Percentiles rank a stretch among this genome's conserved stretches.
These are phyloP conservation scores for Xestobium rufovillosum DNA, from an alignment of 2,888 invertebrate genomes.

Conservation along the genomic window DNA sequence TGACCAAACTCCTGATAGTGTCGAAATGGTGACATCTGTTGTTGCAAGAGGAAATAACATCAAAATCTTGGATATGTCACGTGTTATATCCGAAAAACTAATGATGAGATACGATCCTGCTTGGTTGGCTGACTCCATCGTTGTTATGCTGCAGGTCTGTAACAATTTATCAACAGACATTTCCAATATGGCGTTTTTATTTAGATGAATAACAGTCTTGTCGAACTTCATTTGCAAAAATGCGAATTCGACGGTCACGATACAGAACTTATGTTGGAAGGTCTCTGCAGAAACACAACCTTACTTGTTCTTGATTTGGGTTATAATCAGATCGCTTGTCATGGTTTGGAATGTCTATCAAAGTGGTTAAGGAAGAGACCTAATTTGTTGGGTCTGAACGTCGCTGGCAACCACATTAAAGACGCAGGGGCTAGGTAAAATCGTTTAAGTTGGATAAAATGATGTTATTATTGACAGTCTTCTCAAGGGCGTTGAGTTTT, in stretches of 20 bases:
- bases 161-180: no score
- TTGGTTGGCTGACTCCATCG: slow-evolving; percentile 47
- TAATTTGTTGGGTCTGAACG: slow-evolving; percentile 45
- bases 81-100: slow-evolving; percentile 35
- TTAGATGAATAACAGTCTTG: slow-evolving; percentile 43
- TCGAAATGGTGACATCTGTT: slow-evolving; percentile 48
- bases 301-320: slow-evolving; percentile 53
- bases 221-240: slow-evolving; percentile 54
- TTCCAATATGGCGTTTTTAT: no score
- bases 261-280: slow-evolving; percentile 48
- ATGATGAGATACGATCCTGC: slow-evolving; percentile 31
- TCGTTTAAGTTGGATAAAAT: slow-evolving; percentile 1
- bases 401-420: slow-evolving; percentile 51
- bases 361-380: slow-evolving; percentile 49
- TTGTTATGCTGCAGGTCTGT: slow-evolving; percentile 39
- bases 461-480: slow-evolving; percentile 2
- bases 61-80: slow-evolving; percentile 40
- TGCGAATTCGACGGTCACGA: slow-evolving; percentile 54
- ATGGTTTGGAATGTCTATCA: slow-evolving; percentile 49
- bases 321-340: slow-evolving; percentile 53
- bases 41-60: slow-evolving; percentile 39
- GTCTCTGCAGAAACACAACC: slow-evolving; percentile 46
- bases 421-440: slow-evolving; percentile 48
- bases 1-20: slow-evolving; percentile 49
- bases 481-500: slow-evolving; percentile 45